Evolutionary conservation across 2,113 vertebrate genomes (phyloP), one percentile per base, ranked within the genome.

Genomic region (Prunella fulvescens): DNA sequence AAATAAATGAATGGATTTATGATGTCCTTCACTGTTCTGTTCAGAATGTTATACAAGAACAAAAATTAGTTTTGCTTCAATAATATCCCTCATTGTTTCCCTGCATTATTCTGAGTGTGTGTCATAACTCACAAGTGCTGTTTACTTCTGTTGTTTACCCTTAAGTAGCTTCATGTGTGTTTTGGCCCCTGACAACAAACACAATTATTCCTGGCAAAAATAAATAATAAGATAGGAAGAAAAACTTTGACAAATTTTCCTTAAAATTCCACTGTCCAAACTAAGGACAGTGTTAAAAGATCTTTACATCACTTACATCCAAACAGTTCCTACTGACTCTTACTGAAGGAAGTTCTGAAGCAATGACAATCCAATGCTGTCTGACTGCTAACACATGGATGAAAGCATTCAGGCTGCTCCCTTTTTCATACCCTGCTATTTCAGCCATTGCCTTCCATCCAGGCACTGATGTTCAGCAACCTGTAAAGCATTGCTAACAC

Each of bases 1-100:
- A 98, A 98, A 98, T 98, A 98, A 98, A 98, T 97, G 96, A 98
- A 97, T 97, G 97, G 98, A 98, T 98, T 98, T 98, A 95, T 96
- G 95, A 88, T 97, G 98, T 98, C 98, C 98, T 98, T 98, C 98
- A 98, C 95, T 96, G 96, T 95, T 97, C 97, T 81, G 58, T 87
- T 96, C 88, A 96, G 95, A 97, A 97, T 94, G 95, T 97, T 96
- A 93, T 10, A 94, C 88, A 88, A 94, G 95, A 97, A 96, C 66
- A 81, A 47, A 97, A 98, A 98, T 97, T 86, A 95, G 85, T 95
- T 97, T 95, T 97, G 84, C 91, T 84, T 94, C 93, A 79, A 20
- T 90, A 92, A 74, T 58, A 77, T 76, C 83, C 66, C 78, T 93
- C 74, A 19, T 65, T 88, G 72, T 95, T 96, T 96, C 83, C 73